phyloP scores from a whole-genome alignment of 2,888 invertebrate species.

The Cataglyphis cursor region DNA sequence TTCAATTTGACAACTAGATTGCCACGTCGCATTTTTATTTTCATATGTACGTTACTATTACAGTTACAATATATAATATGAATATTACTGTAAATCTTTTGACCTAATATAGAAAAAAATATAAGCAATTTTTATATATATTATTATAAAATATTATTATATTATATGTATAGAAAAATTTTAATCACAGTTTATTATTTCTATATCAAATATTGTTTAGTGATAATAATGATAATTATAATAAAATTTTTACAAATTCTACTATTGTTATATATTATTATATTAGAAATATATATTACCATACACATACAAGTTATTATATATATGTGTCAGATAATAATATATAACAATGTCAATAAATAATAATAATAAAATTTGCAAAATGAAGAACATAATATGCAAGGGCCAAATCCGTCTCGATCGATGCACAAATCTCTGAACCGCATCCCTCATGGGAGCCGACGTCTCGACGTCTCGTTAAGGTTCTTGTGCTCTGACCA shows the following conservation, averaged over 20 bases:
- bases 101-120: background rate
- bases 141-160: slow-evolving; percentile 17
- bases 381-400: background rate
- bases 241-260: background rate
- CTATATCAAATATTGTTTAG: slow-evolving; percentile 5
- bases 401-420: slow-evolving; percentile 12
- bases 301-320: background rate
- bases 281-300: background rate
- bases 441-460: background rate
- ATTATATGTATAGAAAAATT: slow-evolving; percentile 18
- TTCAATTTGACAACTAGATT: slow-evolving; percentile 3
- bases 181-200: background rate
- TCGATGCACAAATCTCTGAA: slow-evolving; percentile 32
- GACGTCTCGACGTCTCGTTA: slow-evolving; percentile 41
- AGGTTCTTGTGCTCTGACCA: slow-evolving; percentile 46
- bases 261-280: slow-evolving; percentile 17
- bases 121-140: background rate
- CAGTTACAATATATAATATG: background rate
- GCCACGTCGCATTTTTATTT: background rate
- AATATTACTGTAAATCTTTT: background rate
- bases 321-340: background rate
- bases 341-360: slow-evolving; percentile 22
- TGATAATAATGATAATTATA: slow-evolving; percentile 5
- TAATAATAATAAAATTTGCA: slow-evolving; percentile 22
- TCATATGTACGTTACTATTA: background rate